phyloP scores from a whole-genome alignment of 2,888 invertebrate species.

The Steinernema hermaphroditum region DNA sequence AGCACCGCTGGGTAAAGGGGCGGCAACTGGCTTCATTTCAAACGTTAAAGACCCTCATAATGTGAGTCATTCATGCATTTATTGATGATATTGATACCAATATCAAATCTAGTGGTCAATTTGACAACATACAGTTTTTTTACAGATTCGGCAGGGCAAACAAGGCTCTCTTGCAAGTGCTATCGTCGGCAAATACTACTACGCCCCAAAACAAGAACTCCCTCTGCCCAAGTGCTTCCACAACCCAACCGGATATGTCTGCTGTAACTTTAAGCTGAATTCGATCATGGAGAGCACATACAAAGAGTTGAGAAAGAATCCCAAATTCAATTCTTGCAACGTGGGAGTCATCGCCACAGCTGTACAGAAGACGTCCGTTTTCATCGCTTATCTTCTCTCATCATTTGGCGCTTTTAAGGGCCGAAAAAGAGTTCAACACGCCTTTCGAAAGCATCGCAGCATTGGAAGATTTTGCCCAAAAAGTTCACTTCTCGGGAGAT shows the following conservation, averaged over 20 bases:
- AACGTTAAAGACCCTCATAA: not conserved
- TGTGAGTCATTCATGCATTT: not conserved
- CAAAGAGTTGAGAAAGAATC: constrained; percentile 39
- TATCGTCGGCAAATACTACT: constrained; percentile 45
- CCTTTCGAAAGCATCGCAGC: constrained; percentile 52
- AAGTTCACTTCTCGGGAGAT: constrained; percentile 52
- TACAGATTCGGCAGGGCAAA: constrained; percentile 4
- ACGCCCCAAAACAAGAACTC: constrained; percentile 43
- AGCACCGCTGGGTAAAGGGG: not conserved
- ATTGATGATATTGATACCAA: not conserved
- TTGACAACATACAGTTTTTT: too few species aligned
- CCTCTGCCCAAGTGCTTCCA: constrained; percentile 57
- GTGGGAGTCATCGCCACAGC: constrained; percentile 45
- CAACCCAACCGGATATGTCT: constrained; percentile 56
- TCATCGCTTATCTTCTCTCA: not conserved
- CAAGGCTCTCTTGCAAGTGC: constrained; percentile 32
- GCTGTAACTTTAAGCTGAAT: constrained; percentile 53
- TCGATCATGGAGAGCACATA: constrained; percentile 52
- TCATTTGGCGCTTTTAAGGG: constrained; percentile 1
- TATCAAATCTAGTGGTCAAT: too few species aligned
- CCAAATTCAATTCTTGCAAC: constrained; percentile 48
- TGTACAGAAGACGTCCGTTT: constrained; percentile 37
- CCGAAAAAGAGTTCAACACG: constrained; percentile 45
- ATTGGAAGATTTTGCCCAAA: constrained; percentile 53
- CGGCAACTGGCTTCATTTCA: not conserved